Base-by-base conservation (phyloP, 2,888 invertebrate species). In the Trachelus iudaicus region DNA sequence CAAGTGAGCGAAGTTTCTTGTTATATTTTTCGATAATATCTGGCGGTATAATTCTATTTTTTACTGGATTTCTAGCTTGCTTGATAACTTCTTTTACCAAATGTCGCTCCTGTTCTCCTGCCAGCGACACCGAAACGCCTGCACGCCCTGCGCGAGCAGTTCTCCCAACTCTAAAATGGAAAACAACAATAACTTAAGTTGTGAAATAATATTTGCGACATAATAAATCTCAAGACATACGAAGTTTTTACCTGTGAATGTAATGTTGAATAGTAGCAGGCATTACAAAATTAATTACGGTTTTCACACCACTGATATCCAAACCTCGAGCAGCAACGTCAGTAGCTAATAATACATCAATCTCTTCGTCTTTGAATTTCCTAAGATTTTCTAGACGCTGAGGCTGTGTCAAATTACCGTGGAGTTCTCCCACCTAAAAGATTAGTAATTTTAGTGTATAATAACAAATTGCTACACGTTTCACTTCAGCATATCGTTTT, bases 221-320 rank as follows among this genome's bases (percentile, higher is more conserved):
- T 56, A 56, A 56, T 56, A 23, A 56, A 56, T 56, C 3, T 37
- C 15, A 79, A 80, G 23, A 69, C 31, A 69, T 23, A 71, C 33
- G 15, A 75, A 37, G 30, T 77, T 11, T 73, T 89, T 83, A 94
- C 91, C 96, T 94, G 92, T 99, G 99, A 86, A 99, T 98, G 88
- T 99, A 99, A 91, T 99, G 98, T 88, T 99, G 98, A 33, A 98
- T 91, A 0, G 98, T 97, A 73, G 97, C 96, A 0, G 99, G 99
- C 95, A 99, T 95, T 0, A 97, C 96, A 92, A 98, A 99, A 92
- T 99, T 99, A 73, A 99, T 95, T 9, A 99, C 99, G 23, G 99
- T 99, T 92, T 97, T 97, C 0, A 99, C 98, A 12, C 98, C 98
- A n/a, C 96, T 95, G 85, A 99, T 99, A 92, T 99, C 99, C 73